Evolutionary conservation across 2,888 invertebrate species (phyloP), one percentile per base, ranked within the genome.

Genomic region (Drosophila nigricruria): DNA sequence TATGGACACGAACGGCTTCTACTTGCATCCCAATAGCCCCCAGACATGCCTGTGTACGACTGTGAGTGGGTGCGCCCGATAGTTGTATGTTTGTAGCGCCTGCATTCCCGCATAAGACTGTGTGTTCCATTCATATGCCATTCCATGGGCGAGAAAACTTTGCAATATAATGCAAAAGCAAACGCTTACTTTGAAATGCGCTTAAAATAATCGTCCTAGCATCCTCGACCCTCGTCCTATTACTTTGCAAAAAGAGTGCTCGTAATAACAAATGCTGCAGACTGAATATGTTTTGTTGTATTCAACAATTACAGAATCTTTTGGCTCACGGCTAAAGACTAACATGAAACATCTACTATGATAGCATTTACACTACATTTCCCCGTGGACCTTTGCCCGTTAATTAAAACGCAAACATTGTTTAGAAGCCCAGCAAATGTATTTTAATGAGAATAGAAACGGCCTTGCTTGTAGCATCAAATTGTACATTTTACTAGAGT

Each of bases 1-100:
- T 40, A 59, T 45, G 56, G 50, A 73, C 64, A 64, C 61, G 57
- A 45, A 54, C 56, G 23, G 56, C 47, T 50, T 25, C 57, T 49
- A 38, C 58, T 34, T 25, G 20, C 20, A 62, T 54, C 40, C 12
- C 56, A 36, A 53, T 62, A 68, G 54, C 57, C 56, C 56, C 20
- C 47, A 25, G 36, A 43, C 42, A 45, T 18, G 42, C 0, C 20
- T 18, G 23, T 34, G 34, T 42, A 34, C 40, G n/a, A 23, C 20
- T 56, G 16, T 30, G 40, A 36, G 27, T 30, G 57, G 40, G 30
- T 30, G 18, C 16, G 25, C n/a, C 12, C 5, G 20, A 16, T 9
- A 9, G 20, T 30, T n/a, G n/a, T n/a, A 52, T 34, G 30, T 30
- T 16, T 32, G 32, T 9, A 47, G 18, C 10, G 43, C 12, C 30